A percentile compares a stretch with the other conserved stretches of the same genome.
Conservation (phyloP, 1,140 invertebrate genomes). For the Glomeris maerens region DNA sequence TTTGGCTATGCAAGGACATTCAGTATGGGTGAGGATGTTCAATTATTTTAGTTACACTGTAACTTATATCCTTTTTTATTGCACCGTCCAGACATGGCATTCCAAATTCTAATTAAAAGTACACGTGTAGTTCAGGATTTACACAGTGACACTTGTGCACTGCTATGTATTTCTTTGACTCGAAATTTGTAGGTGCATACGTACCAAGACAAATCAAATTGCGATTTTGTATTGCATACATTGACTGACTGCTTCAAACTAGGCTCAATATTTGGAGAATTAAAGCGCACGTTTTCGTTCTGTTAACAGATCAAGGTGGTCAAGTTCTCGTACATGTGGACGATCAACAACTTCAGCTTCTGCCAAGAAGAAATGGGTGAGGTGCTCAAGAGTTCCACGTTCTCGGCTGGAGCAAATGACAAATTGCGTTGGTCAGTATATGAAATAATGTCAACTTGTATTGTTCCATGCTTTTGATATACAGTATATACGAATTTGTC, state of each 20-base stretch:
- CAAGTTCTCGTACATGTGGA: slow-evolving; percentile 99
- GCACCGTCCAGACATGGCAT: no score
- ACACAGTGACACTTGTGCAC: no score
- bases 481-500: background rate
- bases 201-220: slow-evolving; percentile 1
- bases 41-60: no score
- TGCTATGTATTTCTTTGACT: no score
- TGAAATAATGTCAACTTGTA: slow-evolving; percentile 99
- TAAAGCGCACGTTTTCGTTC: background rate
- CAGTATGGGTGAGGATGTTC: no score
- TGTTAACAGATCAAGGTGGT: slow-evolving; percentile 90
- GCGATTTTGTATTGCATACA: background rate
- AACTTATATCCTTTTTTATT: no score
- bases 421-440: slow-evolving; percentile 94
- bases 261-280: background rate
- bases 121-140: no score
- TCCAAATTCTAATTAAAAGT: no score
- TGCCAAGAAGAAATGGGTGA: slow-evolving; percentile 99
- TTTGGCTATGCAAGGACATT: no score
- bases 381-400: slow-evolving; percentile 97
- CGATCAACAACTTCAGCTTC: slow-evolving; percentile 99
- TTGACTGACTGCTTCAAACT: slow-evolving; percentile 1
- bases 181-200: no score
- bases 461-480: slow-evolving; percentile 51
- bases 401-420: slow-evolving; percentile 96